Percentiles rank a stretch among this genome's conserved stretches.
Evolutionary conservation across 2,797 vertebrate species (phyloP).

Genomic region (Anabas testudineus): DNA sequence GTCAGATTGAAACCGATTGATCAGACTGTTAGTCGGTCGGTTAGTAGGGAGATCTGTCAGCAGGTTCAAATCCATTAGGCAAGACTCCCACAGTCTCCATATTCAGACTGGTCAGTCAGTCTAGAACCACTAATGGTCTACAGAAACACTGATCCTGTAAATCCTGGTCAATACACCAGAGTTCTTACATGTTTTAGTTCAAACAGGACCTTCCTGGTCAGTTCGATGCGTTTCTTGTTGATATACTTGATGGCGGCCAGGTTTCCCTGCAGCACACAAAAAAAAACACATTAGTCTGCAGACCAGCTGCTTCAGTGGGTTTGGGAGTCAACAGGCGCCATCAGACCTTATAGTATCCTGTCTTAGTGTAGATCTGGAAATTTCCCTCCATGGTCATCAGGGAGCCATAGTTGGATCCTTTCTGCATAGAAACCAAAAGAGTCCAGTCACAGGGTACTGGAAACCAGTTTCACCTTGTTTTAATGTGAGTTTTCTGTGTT

Average conservation of each 20-base stretch:
- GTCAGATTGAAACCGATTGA: too few species aligned
- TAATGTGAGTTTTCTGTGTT: slow-evolving; percentile 10
- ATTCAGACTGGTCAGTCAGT: too few species aligned
- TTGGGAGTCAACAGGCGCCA: not conserved
- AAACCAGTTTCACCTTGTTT: not conserved
- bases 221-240: slow-evolving; percentile 91
- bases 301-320: not conserved
- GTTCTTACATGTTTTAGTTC: slow-evolving; percentile 92
- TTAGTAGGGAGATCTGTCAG: too few species aligned
- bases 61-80: too few species aligned
- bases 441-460: too few species aligned
- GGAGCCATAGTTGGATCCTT: slow-evolving; percentile 92
- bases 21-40: too few species aligned
- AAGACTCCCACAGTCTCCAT: too few species aligned
- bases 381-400: slow-evolving; percentile 90
- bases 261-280: slow-evolving; percentile 86
- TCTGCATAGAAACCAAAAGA: slow-evolving; percentile 73
- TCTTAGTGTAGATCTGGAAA: slow-evolving; percentile 92
- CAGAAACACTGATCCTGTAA: too few species aligned
- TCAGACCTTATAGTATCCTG: slow-evolving; percentile 93
- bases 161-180: too few species aligned
- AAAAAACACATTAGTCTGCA: not conserved
- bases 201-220: slow-evolving; percentile 91
- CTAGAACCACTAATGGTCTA: too few species aligned
- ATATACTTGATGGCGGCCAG: slow-evolving; percentile 91